Evolutionary conservation across 2,888 invertebrate genomes (phyloP).

Genomic region (Diarsia dahlii): DNA sequence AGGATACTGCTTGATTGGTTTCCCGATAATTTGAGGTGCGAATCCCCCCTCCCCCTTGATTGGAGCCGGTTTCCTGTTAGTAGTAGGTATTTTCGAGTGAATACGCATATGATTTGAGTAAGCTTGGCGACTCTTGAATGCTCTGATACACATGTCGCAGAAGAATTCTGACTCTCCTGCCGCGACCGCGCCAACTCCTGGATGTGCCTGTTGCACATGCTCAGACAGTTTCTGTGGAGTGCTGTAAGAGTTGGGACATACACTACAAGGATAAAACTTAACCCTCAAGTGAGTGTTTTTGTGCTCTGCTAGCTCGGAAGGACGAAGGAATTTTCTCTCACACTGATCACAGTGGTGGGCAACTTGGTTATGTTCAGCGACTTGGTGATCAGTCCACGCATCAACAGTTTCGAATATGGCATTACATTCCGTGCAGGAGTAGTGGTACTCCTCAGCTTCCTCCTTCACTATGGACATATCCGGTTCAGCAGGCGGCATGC

Average conservation of each 20-base stretch:
- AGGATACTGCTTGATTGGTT: conserved; percentile 84
- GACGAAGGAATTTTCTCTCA: conserved; percentile 91
- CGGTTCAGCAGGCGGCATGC: conserved; percentile 76
- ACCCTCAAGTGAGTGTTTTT: conserved; percentile 92
- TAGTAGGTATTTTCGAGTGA: conserved; percentile 88
- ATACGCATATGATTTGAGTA: conserved; percentile 90
- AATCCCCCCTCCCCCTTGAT: conserved; percentile 80
- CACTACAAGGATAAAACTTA: conserved; percentile 92
- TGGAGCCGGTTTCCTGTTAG: conserved; percentile 85
- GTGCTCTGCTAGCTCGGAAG: conserved; percentile 92
- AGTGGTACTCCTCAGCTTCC: conserved; percentile 89
- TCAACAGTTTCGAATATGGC: conserved; percentile 90
- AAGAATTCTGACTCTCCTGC: conserved; percentile 83
- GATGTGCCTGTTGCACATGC: conserved; percentile 89
- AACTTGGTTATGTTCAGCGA: conserved; percentile 89
- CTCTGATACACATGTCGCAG: conserved; percentile 91
- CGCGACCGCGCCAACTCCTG: conserved; percentile 77
- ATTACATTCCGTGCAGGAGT: conserved; percentile 91
- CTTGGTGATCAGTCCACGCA: conserved; percentile 91
- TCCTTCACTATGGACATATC: conserved; percentile 88
- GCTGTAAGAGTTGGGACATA: conserved; percentile 91
- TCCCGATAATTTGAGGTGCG: conserved; percentile 85
- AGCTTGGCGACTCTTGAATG: conserved; percentile 91
- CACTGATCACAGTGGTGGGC: conserved; percentile 92
- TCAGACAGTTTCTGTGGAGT: conserved; percentile 92